phyloP scores from a whole-genome alignment of 2,113 vertebrate species.

The Malurus melanocephalus region DNA sequence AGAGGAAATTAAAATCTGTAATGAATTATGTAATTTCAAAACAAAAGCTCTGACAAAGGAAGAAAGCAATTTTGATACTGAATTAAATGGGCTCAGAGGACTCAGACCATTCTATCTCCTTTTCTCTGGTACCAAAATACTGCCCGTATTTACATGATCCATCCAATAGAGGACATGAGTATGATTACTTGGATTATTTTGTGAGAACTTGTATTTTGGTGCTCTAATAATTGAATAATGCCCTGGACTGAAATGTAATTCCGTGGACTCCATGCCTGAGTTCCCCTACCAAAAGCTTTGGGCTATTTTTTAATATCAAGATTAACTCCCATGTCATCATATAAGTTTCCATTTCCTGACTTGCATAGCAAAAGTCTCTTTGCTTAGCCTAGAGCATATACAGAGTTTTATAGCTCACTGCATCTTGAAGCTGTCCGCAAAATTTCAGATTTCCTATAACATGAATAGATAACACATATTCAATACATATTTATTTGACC shows the following conservation, averaged over 20 bases:
- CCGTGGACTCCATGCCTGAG: background rate
- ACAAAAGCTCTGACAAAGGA: background rate
- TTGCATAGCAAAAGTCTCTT: background rate
- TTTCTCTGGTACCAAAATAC: background rate
- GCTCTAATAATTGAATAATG: background rate
- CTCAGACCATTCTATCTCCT: background rate
- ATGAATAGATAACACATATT: background rate
- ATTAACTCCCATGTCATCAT: background rate
- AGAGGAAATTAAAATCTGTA: constrained; percentile 14
- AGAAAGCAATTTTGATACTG: background rate
- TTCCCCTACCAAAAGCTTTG: background rate
- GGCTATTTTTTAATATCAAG: background rate
- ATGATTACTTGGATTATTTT: background rate
- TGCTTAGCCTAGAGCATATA: background rate
- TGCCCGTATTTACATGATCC: background rate
- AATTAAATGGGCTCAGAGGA: background rate
- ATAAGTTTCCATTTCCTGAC: background rate
- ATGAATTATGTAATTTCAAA: background rate
- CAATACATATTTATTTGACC: background rate
- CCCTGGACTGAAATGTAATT: background rate
- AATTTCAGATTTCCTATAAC: background rate
- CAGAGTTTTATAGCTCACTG: background rate
- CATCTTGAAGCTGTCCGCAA: background rate
- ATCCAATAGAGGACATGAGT: rapidly evolving
- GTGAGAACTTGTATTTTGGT: background rate